These are phyloP conservation scores for Nowickia ferox DNA, from an alignment of 2,888 invertebrate genomes.

Conservation along the genomic window DNA sequence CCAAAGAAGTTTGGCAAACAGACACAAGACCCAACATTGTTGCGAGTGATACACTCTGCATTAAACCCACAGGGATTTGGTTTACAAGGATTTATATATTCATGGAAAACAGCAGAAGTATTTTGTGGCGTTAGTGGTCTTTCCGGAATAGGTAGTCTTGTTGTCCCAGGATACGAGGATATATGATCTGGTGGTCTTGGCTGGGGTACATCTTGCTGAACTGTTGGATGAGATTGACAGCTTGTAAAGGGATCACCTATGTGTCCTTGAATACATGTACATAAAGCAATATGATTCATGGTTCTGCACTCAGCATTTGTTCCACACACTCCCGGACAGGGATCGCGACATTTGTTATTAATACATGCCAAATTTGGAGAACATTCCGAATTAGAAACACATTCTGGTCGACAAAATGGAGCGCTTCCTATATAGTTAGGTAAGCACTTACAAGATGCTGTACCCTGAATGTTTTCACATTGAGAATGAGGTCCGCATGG, in stretches of 20 bases:
- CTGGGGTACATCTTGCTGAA: neutral
- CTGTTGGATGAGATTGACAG: slow-evolving; percentile 81
- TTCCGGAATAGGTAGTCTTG: neutral
- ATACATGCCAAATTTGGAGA: slow-evolving; percentile 88
- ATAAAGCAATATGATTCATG: slow-evolving; percentile 89
- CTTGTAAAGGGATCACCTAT: slow-evolving; percentile 90
- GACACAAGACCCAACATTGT: slow-evolving; percentile 88
- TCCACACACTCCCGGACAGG: slow-evolving; percentile 90
- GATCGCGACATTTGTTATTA: slow-evolving; percentile 90
- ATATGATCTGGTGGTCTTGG: slow-evolving; percentile 8
- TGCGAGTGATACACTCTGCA: slow-evolving; percentile 86
- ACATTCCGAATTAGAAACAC: slow-evolving; percentile 89
- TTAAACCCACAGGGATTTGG: slow-evolving; percentile 91
- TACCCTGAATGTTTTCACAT: slow-evolving; percentile 87
- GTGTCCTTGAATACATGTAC: slow-evolving; percentile 86
- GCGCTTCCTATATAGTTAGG: slow-evolving; percentile 88
- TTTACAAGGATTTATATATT: slow-evolving; percentile 85
- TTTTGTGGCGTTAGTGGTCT: slow-evolving; percentile 17
- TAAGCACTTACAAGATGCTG: slow-evolving; percentile 89
- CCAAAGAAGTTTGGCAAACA: slow-evolving; percentile 88
- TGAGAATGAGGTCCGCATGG: slow-evolving; percentile 91
- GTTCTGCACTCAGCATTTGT: slow-evolving; percentile 88
- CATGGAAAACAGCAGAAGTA: slow-evolving; percentile 72
- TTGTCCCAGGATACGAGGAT: neutral
- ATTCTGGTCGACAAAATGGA: slow-evolving; percentile 90